Evolutionary conservation across 1,140 invertebrate genomes (phyloP), one percentile per base, ranked within the genome.

Genomic region (Pachypeltis micranthus): DNA sequence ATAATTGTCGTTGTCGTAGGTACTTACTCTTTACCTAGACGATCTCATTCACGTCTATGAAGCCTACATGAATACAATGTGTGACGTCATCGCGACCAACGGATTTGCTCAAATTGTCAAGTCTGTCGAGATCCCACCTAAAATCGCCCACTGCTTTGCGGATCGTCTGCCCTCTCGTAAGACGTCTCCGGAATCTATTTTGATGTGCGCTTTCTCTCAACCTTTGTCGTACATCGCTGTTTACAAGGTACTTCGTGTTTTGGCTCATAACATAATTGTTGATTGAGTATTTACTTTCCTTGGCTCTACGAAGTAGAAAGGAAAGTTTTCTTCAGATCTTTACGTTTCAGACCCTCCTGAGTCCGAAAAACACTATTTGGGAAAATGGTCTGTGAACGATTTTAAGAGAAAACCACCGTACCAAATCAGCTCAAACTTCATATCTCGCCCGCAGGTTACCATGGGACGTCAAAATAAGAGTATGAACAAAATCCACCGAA

Each of bases 41-140:
- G 78, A 77, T 63, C 77, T 83, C 63, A 80, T 81, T 69, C 77
- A 79, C 34, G 79, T 83, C 73, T 67, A 78, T 12, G 80, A 81
- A 70, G 81, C 80, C 67, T 93, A 90, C 76, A 80, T 87, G 47
- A 78, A 81, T 70, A 76, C 79, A 63, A 78, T 90, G 71, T 87
- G 86, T 72, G 86, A 90, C 67, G 72, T 90, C 61, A 81, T 87
- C 67, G 83, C 84, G 67, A 78, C 87, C 62, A 81, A 81, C 69
- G 87, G 85, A 61, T 87, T 88, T 75, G 73, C 78, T 59, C 79
- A 84, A 68, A 83, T 86, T 61, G 79, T 81, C 57, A 80, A 78
- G 72, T 71, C 81, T 55, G 74, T 85, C 63, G 81, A 85, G 69
- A 74, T 83, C 44, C 78, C 81, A 47, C 75, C 76, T 66, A 74